A percentile compares a stretch with the other conserved stretches of the same genome.
Evolutionary conservation across 2,797 vertebrate genomes (phyloP).

Genomic region (Phoebastria nigripes): DNA sequence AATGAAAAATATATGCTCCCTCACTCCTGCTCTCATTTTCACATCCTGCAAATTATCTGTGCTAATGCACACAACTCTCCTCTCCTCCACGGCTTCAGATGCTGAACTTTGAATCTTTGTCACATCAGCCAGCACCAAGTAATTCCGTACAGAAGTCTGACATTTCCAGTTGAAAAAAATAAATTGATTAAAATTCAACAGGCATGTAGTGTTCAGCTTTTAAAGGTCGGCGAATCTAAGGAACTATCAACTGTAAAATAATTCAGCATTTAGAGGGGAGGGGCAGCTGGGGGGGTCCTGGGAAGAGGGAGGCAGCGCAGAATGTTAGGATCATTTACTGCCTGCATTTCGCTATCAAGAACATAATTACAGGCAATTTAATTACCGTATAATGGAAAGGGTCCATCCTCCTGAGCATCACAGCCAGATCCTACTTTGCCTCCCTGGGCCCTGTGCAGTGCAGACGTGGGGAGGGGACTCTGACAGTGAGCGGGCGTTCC

Average conservation of each 20-base stretch:
- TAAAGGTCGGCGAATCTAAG: constrained; percentile 79
- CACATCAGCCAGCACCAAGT: constrained; percentile 71
- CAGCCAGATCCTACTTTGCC: neutral
- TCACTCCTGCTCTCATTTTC: constrained; percentile 58
- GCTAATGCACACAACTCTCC: constrained; percentile 54
- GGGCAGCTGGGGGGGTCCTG: neutral
- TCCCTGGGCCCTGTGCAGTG: neutral
- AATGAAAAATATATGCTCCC: constrained; percentile 72
- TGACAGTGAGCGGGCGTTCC: fast-evolving
- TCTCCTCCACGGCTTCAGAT: constrained; percentile 65
- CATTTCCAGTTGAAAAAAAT: constrained; percentile 80
- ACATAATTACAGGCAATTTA: constrained; percentile 62
- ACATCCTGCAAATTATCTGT: constrained; percentile 69
- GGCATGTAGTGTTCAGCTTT: constrained; percentile 75
- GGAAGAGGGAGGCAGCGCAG: neutral
- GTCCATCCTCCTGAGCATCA: neutral
- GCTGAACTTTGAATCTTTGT: constrained; percentile 77
- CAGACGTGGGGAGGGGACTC: neutral
- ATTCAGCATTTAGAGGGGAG: constrained; percentile 75
- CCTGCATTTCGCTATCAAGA: constrained; percentile 43
- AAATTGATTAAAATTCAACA: constrained; percentile 84
- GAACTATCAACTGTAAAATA: constrained; percentile 81
- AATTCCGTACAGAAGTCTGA: constrained; percentile 76
- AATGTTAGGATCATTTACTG: constrained; percentile 39
- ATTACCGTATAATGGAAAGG: constrained; percentile 31